Evolutionary conservation across 2,113 vertebrate genomes (phyloP).

Genomic region (Xiphophorus hellerii): DNA sequence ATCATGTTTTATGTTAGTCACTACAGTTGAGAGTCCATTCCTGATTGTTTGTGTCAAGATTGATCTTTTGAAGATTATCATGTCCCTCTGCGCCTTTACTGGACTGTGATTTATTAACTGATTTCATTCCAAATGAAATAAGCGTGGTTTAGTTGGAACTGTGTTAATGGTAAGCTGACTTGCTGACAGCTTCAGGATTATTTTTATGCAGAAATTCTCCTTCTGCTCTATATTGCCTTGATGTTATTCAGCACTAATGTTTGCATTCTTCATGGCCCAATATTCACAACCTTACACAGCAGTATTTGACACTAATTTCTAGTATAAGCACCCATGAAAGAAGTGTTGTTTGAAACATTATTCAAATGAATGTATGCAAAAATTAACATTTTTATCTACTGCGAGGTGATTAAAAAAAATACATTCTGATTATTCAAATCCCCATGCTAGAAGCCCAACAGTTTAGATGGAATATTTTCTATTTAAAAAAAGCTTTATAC

Average conservation of each 20-base stretch:
- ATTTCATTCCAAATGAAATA: slow-evolving; percentile 65
- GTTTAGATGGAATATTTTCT: slow-evolving; percentile 34
- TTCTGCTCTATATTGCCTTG: slow-evolving; percentile 65
- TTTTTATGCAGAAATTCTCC: slow-evolving; percentile 34
- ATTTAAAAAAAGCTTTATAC: slow-evolving; percentile 31
- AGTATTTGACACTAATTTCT: slow-evolving; percentile 58
- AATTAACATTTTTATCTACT: slow-evolving; percentile 35
- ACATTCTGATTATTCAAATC: background rate
- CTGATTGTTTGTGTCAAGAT: slow-evolving; percentile 46
- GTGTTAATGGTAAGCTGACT: slow-evolving; percentile 24
- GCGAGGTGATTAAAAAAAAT: background rate
- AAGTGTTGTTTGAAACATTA: slow-evolving; percentile 28
- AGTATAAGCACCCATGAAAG: background rate
- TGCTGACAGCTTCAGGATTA: slow-evolving; percentile 34
- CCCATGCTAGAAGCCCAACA: slow-evolving; percentile 39
- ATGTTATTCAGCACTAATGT: slow-evolving; percentile 52
- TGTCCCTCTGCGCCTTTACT: slow-evolving; percentile 47
- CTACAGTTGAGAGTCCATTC: slow-evolving; percentile 63
- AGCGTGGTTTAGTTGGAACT: slow-evolving; percentile 17
- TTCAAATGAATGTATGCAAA: slow-evolving; percentile 68
- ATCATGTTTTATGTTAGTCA: slow-evolving; percentile 62
- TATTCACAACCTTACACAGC: slow-evolving; percentile 47
- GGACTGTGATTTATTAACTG: slow-evolving; percentile 59
- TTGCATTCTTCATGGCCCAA: slow-evolving; percentile 45
- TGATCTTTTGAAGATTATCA: slow-evolving; percentile 51